Base-by-base conservation (phyloP, 1,140 invertebrate species). In the Steinernema feltiae region DNA sequence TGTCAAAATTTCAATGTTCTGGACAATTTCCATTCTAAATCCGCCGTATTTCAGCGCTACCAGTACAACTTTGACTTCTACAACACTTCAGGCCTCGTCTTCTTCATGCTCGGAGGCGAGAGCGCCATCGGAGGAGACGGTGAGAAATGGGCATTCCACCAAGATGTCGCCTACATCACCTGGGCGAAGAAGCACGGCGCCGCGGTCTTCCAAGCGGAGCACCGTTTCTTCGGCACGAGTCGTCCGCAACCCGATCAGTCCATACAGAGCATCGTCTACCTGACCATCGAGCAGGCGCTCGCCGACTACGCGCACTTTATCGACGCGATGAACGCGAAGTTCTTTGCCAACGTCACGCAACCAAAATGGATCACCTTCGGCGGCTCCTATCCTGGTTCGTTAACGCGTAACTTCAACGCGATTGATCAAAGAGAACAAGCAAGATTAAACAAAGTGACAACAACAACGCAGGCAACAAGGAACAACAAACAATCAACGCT, bases 221-320 rank as follows among this genome's bases (percentile, higher is more conserved):
- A 97, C 88, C 90, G 94, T 72, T 97, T 90, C 87, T 97, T 97
- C 90, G 94, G 94, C 74, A 90, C 93, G 87, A 95, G 93, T 87
- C 92, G 91, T 83, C 95, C 94, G 1, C 93, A 92, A 15, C 29
- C 70, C 75, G 76, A 79, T 70, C 71, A 74, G 18, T 74, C 41
- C 1, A 75, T 72, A 1, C n/a, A 30, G 18, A 79, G 41, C 32
- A 0, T 79, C 7, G 21, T n/a, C 2, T 78, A 80, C 46, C 31
- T 72, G 7, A 69, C 78, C 1, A 27, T 70, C 1, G 46, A 75
- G 0, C 78, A 80, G 70, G 79, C 79, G n/a, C 32, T 80, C 30
- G 79, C 41, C 15, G 79, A 80, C 48, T 74, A 79, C 35, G 27
- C 46, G 35, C 48, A 30, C 31, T 80, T 80, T 71, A 80, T 80